Conservation (phyloP, 1,140 invertebrate genomes). For the Telenomus remus region DNA sequence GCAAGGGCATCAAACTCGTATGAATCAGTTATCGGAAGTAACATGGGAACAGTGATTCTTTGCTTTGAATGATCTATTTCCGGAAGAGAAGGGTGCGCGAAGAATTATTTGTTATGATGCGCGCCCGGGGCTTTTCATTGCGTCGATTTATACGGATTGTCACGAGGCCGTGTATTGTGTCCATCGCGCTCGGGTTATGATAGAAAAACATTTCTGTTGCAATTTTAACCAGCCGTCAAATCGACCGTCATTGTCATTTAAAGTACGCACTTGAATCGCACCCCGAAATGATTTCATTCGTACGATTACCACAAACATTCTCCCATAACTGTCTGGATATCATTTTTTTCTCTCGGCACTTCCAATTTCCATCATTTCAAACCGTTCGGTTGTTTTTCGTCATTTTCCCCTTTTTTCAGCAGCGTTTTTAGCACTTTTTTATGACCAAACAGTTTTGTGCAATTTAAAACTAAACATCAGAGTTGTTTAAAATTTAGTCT, state of each 20-base stretch:
- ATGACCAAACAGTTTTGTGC: too few relatives aligned
- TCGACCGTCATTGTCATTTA: slow-evolving; percentile 45
- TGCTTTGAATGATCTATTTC: slow-evolving; percentile 52
- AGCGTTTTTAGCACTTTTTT: too few relatives aligned
- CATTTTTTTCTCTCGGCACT: too few relatives aligned
- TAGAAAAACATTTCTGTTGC: slow-evolving; percentile 50
- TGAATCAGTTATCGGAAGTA: slow-evolving; percentile 51
- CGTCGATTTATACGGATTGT: slow-evolving; percentile 45
- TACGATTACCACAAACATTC: too few relatives aligned
- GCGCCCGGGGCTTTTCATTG: slow-evolving; percentile 34
- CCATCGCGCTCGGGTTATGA: slow-evolving; percentile 37
- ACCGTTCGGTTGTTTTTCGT: neutral
- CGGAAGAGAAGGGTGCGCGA: slow-evolving; percentile 47
- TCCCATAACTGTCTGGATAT: too few relatives aligned
- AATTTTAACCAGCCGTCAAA: slow-evolving; percentile 30
- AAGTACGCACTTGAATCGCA: slow-evolving; percentile 2
- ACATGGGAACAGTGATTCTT: slow-evolving; percentile 47
- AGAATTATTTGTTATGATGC: slow-evolving; percentile 54
- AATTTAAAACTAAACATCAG: too few relatives aligned
- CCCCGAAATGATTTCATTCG: slow-evolving; percentile 8
- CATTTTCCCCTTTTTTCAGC: too few relatives aligned
- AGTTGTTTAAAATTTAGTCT: too few relatives aligned
- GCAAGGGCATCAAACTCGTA: slow-evolving; percentile 34
- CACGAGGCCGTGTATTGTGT: slow-evolving; percentile 27
- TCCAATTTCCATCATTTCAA: neutral